Evolutionary conservation across 2,888 invertebrate genomes (phyloP).

Genomic region (Drosophila tripunctata): DNA sequence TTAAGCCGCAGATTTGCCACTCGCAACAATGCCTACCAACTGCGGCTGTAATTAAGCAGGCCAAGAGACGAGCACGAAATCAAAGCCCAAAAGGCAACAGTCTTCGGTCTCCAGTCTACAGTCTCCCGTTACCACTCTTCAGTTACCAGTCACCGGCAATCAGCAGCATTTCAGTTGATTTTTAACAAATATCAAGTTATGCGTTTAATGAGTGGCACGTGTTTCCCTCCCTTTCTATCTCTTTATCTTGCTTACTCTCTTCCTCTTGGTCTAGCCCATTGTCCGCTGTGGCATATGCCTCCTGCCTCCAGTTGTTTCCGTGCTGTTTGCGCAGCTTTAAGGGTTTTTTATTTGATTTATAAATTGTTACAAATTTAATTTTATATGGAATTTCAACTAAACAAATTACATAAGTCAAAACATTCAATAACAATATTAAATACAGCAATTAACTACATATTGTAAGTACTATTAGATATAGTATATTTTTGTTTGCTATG

Average conservation of each 20-base stretch:
- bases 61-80: background rate
- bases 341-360: background rate
- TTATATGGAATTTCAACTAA: background rate
- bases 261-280: background rate
- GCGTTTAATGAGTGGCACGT: conserved; percentile 82
- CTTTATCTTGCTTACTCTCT: background rate
- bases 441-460: no score
- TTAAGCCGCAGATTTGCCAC: conserved; percentile 74
- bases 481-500: no score
- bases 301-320: background rate
- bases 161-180: conserved; percentile 44
- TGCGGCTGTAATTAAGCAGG: conserved; percentile 63
- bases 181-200: conserved; percentile 74
- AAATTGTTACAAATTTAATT: background rate
- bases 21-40: conserved; percentile 39
- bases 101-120: background rate
- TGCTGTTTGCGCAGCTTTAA: background rate
- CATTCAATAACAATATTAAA: no score
- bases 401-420: no score
- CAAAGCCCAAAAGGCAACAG: conserved; percentile 30
- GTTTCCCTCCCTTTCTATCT: conserved; percentile 17
- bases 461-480: no score
- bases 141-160: conserved; percentile 36
- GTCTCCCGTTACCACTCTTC: conserved; percentile 31
- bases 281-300: background rate